Evolutionary conservation across 2,888 invertebrate species (phyloP), one percentile per base, ranked within the genome.

Genomic region (Lasioglossum figueresi): DNA sequence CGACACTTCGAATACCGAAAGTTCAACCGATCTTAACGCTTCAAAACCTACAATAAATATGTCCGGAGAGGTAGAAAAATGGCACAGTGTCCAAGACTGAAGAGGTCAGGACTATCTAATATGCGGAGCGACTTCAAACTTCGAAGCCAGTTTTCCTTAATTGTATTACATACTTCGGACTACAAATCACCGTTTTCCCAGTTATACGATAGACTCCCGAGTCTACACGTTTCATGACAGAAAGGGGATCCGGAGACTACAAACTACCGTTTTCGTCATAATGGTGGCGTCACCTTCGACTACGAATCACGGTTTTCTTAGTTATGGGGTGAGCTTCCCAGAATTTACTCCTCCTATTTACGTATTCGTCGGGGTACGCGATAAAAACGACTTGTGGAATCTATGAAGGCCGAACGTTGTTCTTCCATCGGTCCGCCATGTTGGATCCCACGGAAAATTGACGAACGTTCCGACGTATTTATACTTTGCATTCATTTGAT

Each of bases 211-310:
- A 37, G 63, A 72, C 63, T 63, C 31, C 10, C 48, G 77, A 80
- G 8, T 8, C 74, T 74, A 68, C 80, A 27, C 74, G n/a, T 82
- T 68, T 80, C 56, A 34, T 76, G 27, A 40, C 27, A n/a, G 34
- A 52, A 40, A 23, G 74, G 14, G 27, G 68, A 23, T n/a, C 52
- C 40, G 12, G 31, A 6, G 81, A 74, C 74, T 75, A 68, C 82
- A 73, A 82, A 80, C 48, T 66, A 52, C 68, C 80, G 45, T 45
- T 79, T n/a, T 27, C 14, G 52, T 80, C 63, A 56, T 56, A 37
- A 68, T n/a, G 68, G 10, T n/a, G 66, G 66, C 8, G 66, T 37
- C 23, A 68, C 37, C 68, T 12, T 34, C 23, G 68, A 68, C 68
- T 68, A 68, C 37, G 68, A 68, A 68, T 68, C 68, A n/a, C 37